Percentiles rank a stretch among this genome's conserved stretches.
Conservation (phyloP, 2,797 vertebrate genomes). For the Arnoldichthys spilopterus region DNA sequence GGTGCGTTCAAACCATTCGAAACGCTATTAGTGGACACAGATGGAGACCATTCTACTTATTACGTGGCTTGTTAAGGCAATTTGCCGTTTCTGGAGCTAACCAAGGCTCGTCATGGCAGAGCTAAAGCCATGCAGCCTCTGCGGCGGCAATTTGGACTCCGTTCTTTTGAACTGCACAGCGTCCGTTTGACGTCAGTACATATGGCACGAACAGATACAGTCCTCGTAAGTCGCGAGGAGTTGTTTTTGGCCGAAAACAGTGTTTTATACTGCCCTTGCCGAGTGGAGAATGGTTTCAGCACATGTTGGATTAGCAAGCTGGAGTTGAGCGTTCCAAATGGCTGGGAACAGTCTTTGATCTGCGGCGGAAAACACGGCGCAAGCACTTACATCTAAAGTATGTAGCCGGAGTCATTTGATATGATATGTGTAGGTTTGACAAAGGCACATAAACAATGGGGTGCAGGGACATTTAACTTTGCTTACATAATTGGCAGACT, state of each 20-base stretch:
- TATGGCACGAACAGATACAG: slow-evolving; percentile 11
- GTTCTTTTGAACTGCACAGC: slow-evolving; percentile 9
- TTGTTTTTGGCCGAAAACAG: background rate
- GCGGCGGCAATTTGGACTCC: background rate
- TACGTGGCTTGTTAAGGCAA: slow-evolving; percentile 48
- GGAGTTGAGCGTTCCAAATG: slow-evolving; percentile 46
- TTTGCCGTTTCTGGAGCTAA: slow-evolving; percentile 44
- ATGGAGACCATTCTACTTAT: slow-evolving; percentile 51
- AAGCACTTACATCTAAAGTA: slow-evolving; percentile 51
- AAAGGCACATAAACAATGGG: slow-evolving; percentile 72
- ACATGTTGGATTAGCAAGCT: slow-evolving; percentile 6
- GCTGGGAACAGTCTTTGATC: slow-evolving; percentile 41
- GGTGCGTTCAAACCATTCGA: slow-evolving; percentile 53
- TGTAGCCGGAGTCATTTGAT: slow-evolving; percentile 37
- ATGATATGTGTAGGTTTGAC: slow-evolving; percentile 54
- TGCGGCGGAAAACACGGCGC: slow-evolving; percentile 27
- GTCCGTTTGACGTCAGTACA: background rate
- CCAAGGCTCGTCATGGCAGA: slow-evolving; percentile 17
- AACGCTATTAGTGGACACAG: slow-evolving; percentile 56
- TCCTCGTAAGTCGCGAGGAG: background rate
- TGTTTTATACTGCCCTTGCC: slow-evolving; percentile 1
- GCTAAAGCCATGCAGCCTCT: background rate
- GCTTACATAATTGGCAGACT: slow-evolving; percentile 84
- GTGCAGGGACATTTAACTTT: slow-evolving; percentile 83
- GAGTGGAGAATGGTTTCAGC: slow-evolving; percentile 6